A percentile compares a stretch with the other conserved stretches of the same genome.
phyloP scores from a whole-genome alignment of 2,113 vertebrate species.

The Notothenia coriiceps region DNA sequence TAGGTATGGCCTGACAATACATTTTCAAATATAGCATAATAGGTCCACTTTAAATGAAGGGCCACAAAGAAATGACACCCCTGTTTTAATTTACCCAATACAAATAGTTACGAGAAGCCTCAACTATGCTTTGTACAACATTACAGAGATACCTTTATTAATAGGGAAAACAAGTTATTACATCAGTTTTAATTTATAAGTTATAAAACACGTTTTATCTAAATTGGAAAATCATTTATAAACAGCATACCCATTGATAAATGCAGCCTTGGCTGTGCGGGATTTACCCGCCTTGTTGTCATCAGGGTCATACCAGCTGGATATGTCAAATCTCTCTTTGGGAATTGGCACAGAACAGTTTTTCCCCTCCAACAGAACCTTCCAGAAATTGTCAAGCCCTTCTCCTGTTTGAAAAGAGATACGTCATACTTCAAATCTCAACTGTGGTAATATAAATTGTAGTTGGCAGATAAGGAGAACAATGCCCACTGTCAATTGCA shows the following conservation, averaged over 20 bases:
- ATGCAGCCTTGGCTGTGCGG: constrained; percentile 81
- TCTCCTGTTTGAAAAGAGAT: constrained; percentile 77
- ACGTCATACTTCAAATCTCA: neutral
- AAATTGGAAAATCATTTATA: neutral
- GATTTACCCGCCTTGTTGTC: constrained; percentile 86
- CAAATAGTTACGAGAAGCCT: neutral
- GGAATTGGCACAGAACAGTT: constrained; percentile 87
- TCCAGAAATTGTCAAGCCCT: constrained; percentile 88
- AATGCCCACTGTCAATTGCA: neutral
- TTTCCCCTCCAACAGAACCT: constrained; percentile 85
- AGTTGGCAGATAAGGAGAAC: neutral
- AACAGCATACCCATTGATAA: constrained; percentile 83
- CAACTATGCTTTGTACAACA: too few relatives aligned
- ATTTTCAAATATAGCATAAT: too few relatives aligned
- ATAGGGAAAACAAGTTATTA: too few relatives aligned
- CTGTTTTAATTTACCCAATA: neutral
- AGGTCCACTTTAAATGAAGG: too few relatives aligned
- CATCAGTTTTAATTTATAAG: too few relatives aligned
- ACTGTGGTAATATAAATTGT: neutral
- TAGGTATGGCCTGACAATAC: too few relatives aligned
- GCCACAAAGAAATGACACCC: neutral
- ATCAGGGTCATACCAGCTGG: constrained; percentile 85
- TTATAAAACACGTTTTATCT: neutral
- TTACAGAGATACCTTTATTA: neutral
- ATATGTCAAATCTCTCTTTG: constrained; percentile 80